Evolutionary conservation across 2,888 invertebrate genomes (phyloP).

Genomic region (Ormia ochracea): DNA sequence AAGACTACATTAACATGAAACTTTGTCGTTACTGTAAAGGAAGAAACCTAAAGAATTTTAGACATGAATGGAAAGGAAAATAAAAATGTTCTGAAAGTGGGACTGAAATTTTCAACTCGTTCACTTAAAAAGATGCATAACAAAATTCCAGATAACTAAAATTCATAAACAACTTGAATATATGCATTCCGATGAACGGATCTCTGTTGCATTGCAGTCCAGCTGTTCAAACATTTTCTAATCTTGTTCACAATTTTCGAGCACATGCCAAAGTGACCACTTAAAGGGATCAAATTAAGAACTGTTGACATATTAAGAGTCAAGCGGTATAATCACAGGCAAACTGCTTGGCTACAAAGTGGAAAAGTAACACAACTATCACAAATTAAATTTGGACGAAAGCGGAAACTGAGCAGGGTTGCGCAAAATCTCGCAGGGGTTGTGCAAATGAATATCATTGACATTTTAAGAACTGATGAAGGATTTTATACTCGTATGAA

Average conservation of each 20-base stretch:
- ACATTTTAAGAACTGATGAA: not conserved
- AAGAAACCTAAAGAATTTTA: not conserved
- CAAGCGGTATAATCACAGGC: conserved; percentile 23
- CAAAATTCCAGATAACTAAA: not conserved
- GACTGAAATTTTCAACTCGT: not conserved
- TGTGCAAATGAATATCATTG: not conserved
- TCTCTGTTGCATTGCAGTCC: conserved; percentile 26
- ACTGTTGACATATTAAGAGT: conserved; percentile 42
- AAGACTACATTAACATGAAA: conserved; percentile 39
- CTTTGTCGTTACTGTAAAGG: conserved; percentile 7
- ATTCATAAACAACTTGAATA: not conserved
- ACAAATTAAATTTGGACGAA: conserved; percentile 19
- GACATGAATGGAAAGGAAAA: not conserved
- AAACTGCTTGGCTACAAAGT: not conserved
- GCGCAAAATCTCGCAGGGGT: not conserved
- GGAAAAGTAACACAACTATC: conserved; percentile 36
- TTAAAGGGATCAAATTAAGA: conserved; percentile 39
- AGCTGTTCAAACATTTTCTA: conserved; percentile 38
- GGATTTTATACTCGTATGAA: too few species aligned
- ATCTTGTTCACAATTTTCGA: not conserved
- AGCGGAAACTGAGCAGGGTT: not conserved
- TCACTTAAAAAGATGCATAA: not conserved
- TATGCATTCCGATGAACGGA: not conserved
- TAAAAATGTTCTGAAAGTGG: not conserved
- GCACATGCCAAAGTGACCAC: conserved; percentile 54